Conservation (phyloP, 1,140 invertebrate genomes). For the Chymomyza costata region DNA sequence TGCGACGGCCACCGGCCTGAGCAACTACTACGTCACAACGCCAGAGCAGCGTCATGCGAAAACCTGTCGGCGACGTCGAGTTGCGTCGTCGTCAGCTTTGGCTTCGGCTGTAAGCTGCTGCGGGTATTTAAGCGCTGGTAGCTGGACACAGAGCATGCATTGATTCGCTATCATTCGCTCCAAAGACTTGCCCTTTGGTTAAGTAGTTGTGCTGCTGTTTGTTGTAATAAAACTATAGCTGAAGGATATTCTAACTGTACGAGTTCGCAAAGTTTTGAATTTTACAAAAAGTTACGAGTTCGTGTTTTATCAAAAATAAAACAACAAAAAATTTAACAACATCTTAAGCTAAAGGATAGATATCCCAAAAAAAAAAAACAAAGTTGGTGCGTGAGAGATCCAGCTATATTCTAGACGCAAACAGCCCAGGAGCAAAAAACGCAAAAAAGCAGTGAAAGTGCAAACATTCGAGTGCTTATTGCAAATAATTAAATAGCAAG, state of each 20-base stretch:
- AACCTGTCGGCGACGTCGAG: constrained; percentile 43
- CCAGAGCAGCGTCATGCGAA: constrained; percentile 55
- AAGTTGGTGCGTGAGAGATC: constrained; percentile 15
- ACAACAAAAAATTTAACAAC: background rate
- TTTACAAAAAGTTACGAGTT: constrained; percentile 26
- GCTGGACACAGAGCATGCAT: constrained; percentile 68
- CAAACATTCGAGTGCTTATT: constrained; percentile 72
- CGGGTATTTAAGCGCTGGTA: constrained; percentile 73
- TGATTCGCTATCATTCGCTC: constrained; percentile 75
- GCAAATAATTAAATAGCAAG: constrained; percentile 29
- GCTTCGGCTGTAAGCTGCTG: constrained; percentile 12
- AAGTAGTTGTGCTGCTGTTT: constrained; percentile 70
- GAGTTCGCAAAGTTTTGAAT: constrained; percentile 33
- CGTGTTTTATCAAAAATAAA: constrained; percentile 21
- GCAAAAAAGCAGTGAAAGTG: constrained; percentile 74
- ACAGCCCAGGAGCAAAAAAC: constrained; percentile 50
- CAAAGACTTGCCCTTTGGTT: constrained; percentile 72
- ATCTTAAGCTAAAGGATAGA: background rate
- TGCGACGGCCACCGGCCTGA: constrained; percentile 7
- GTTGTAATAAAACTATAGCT: constrained; percentile 74
- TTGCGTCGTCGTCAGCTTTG: background rate
- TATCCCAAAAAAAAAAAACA: constrained; percentile 4
- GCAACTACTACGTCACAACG: constrained; percentile 60
- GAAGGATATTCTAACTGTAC: constrained; percentile 33
- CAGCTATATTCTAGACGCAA: constrained; percentile 72